Evolutionary conservation across 2,797 vertebrate species (phyloP), one percentile per base, ranked within the genome.

Genomic region (Tadarida brasiliensis): DNA sequence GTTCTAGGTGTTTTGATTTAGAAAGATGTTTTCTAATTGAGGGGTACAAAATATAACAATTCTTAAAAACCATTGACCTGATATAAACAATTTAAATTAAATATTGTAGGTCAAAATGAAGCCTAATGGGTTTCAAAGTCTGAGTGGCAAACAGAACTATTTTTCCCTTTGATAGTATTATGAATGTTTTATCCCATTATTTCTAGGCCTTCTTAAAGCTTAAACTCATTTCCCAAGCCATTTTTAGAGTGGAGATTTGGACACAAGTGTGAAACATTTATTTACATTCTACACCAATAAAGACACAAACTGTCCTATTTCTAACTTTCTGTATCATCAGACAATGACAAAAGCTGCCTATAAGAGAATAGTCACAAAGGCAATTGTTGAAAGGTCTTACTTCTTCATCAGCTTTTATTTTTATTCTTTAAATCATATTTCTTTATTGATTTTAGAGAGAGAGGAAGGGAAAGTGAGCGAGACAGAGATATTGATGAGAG

Each of bases 171-270:
- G 17, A 8, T 12, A 81, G 11, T 65, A 65, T 15, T 70, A 82
- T 80, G 76, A 47, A 70, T 85, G 7, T 77, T 57, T 84, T 28
- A 76, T 84, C 20, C 22, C 90, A 77, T 26, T 67, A 78, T 80
- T 84, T 54, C 15, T 73, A 65, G 65, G 15, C 15, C 39, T 84
- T 88, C 35, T 73, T 78, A 74, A 89, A 89, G 15, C 3, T 83
- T 65, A 68, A 85, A 71, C 2, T 47, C 22, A 22, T 80, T 33
- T 35, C 0, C 2, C 26, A 44, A 68, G 11, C 12, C 28, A 90
- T 84, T 80, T 91, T 96, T 20, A 87, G 20, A 95, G 74, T 81
- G 44, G 16, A 61, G 16, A 84, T 54, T 63, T 84, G 16, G 12
- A 82, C 2, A 93, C 4, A 87, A 39, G 1, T 44, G 10, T 65